phyloP scores from a whole-genome alignment of 2,888 invertebrate genomes.

The Xylota sylvarum region DNA sequence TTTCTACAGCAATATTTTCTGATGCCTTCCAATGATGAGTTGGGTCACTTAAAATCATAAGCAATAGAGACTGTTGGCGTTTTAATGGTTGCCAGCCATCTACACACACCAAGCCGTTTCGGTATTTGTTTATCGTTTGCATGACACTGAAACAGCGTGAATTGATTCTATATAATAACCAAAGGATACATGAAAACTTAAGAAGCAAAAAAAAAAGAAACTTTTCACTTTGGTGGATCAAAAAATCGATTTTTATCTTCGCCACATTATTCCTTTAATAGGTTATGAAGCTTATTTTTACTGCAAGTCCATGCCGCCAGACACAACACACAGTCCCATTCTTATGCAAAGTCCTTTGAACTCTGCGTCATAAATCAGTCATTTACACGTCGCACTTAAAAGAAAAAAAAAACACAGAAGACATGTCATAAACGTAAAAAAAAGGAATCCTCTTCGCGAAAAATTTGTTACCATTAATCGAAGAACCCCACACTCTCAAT shows the following conservation, averaged over 20 bases:
- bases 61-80: conserved; percentile 21
- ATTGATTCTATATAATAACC: background rate
- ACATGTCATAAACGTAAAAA: conserved; percentile 2
- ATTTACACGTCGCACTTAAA: background rate
- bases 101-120: background rate
- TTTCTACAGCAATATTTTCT: conserved; percentile 12
- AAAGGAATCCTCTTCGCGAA: conserved; percentile 2
- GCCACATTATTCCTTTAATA: background rate
- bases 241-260: conserved; percentile 28
- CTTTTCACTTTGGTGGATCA: conserved; percentile 7
- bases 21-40: conserved; percentile 1
- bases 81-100: conserved; percentile 11
- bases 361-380: conserved; percentile 13
- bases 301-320: background rate
- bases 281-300: background rate
- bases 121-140: conserved; percentile 5
- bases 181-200: no score
- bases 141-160: background rate
- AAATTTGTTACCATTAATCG: background rate
- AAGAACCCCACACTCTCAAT: no score
- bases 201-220: background rate
- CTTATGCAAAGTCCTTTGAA: conserved; percentile 1
- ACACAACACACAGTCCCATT: background rate
- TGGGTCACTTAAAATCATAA: conserved; percentile 34
- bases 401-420: background rate